A percentile compares a stretch with the other conserved stretches of the same genome.
Conservation (phyloP, 1,140 invertebrate genomes). For the Lysiphlebus fabarum region DNA sequence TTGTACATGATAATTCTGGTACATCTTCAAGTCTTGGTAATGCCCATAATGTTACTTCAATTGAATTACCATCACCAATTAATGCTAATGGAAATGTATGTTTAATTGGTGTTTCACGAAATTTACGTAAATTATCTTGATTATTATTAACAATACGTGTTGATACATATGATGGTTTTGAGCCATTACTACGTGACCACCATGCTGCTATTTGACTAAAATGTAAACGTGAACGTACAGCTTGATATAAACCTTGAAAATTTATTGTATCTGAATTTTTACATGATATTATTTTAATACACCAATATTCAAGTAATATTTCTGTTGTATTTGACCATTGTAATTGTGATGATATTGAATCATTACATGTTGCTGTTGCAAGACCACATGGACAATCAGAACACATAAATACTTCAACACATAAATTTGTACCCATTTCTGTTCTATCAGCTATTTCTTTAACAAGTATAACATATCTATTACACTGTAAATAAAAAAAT, state of each 20-base stretch:
- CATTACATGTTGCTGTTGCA: slow-evolving; percentile 52
- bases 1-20: slow-evolving; percentile 60
- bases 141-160: slow-evolving; percentile 59
- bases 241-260: slow-evolving; percentile 77
- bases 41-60: slow-evolving; percentile 65
- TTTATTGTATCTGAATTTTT: slow-evolving; percentile 60
- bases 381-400: slow-evolving; percentile 65
- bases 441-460: slow-evolving; percentile 56
- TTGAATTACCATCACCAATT: slow-evolving; percentile 65
- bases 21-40: slow-evolving; percentile 67
- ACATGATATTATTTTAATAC: slow-evolving; percentile 61
- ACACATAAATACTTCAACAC: slow-evolving; percentile 71
- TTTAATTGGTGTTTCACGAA: slow-evolving; percentile 67
- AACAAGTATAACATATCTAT: slow-evolving; percentile 58
- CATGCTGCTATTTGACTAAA: slow-evolving; percentile 94
- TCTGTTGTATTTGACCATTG: slow-evolving; percentile 51
- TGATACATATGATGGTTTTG: slow-evolving; percentile 55
- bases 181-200: slow-evolving; percentile 60
- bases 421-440: slow-evolving; percentile 60
- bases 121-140: slow-evolving; percentile 67
- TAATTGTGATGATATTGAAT: slow-evolving; percentile 41
- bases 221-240: slow-evolving; percentile 91
- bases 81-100: slow-evolving; percentile 83
- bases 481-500: slow-evolving; percentile 41
- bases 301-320: slow-evolving; percentile 73